These are phyloP conservation scores for Garrulus glandarius DNA, from an alignment of 2,797 vertebrate genomes.

Conservation along the genomic window DNA sequence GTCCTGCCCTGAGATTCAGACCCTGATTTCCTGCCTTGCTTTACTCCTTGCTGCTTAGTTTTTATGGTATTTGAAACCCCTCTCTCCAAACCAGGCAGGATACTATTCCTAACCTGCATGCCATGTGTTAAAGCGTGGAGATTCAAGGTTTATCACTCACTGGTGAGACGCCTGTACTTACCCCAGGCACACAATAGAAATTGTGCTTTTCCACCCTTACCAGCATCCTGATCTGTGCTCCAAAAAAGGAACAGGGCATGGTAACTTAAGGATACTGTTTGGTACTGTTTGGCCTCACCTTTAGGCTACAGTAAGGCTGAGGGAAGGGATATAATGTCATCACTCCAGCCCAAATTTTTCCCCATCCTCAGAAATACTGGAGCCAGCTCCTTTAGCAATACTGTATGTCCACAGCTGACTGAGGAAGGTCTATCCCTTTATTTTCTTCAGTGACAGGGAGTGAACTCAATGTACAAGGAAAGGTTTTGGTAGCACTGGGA, in stretches of 20 bases:
- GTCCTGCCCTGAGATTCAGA: not conserved
- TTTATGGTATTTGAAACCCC: not conserved
- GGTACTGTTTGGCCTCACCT: not conserved
- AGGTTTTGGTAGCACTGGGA: not conserved
- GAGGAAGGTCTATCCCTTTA: not conserved
- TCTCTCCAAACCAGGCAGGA: not conserved
- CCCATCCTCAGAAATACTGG: not conserved
- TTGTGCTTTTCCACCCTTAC: not conserved
- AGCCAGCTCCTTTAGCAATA: not conserved
- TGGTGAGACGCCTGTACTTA: not conserved
- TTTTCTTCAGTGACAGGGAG: not conserved
- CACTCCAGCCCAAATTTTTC: fast-evolving
- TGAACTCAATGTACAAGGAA: fast-evolving
- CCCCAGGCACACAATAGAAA: not conserved
- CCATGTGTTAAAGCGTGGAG: not conserved
- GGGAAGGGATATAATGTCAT: not conserved
- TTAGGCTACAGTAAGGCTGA: not conserved
- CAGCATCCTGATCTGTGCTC: not conserved
- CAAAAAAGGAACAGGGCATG: not conserved
- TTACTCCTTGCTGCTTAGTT: not conserved
- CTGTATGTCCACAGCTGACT: not conserved
- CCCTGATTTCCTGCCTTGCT: not conserved
- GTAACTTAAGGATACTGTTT: not conserved
- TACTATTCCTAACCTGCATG: not conserved
- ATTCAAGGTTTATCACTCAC: not conserved